phyloP scores from a whole-genome alignment of 2,113 vertebrate genomes.

The Macroglossus sobrinus region DNA sequence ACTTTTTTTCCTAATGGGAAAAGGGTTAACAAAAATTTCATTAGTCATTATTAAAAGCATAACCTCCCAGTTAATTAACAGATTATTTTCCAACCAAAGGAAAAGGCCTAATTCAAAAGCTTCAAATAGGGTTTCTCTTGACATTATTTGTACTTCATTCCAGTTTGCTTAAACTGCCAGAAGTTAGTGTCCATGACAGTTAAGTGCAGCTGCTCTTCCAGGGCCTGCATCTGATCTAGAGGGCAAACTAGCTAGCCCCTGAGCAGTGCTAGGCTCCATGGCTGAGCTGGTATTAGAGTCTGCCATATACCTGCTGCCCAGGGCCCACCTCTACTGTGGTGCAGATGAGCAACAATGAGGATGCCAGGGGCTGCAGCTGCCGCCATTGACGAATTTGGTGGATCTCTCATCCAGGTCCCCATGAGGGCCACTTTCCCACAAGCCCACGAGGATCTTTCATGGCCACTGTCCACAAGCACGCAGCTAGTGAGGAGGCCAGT shows the following conservation, averaged over 20 bases:
- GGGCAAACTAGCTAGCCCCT: background rate
- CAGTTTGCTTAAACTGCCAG: background rate
- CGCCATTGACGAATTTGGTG: fast-evolving
- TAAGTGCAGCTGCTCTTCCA: background rate
- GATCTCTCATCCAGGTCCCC: background rate
- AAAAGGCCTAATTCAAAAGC: background rate
- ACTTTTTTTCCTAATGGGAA: too few species aligned
- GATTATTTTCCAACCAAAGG: background rate
- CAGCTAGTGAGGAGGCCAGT: background rate
- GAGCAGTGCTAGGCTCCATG: background rate
- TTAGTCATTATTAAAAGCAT: background rate
- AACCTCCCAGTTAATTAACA: background rate
- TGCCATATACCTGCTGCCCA: fast-evolving
- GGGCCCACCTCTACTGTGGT: background rate
- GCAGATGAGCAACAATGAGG: background rate
- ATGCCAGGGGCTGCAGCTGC: background rate
- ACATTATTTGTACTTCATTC: background rate
- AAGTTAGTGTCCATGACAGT: background rate
- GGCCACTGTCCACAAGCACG: fast-evolving
- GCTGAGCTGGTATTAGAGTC: background rate
- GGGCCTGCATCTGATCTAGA: background rate
- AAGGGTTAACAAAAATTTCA: background rate
- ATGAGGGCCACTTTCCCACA: background rate
- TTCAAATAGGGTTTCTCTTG: background rate
- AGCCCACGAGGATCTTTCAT: background rate